phyloP scores from a whole-genome alignment of 23 tunicate genomes.

The Ciona savignyi region DNA sequence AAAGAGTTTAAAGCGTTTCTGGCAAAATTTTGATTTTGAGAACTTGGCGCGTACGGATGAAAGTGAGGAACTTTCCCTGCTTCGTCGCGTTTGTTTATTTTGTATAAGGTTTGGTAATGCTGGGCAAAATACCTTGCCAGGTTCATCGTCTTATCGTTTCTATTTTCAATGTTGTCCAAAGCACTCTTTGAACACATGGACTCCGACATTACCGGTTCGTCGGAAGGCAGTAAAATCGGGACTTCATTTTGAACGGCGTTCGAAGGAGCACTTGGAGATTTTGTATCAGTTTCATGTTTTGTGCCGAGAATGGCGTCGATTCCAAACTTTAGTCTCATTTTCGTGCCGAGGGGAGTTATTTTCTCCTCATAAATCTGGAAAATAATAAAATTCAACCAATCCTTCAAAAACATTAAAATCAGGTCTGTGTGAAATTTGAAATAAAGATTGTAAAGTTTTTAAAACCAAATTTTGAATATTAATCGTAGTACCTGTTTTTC shows the following conservation, averaged over 20 bases:
- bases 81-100: background rate
- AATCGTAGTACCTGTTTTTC: too few species aligned
- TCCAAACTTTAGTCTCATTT: conserved; percentile 32
- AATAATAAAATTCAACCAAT: too few species aligned
- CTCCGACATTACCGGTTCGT: too few species aligned
- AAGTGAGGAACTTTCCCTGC: background rate
- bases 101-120: background rate
- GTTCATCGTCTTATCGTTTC: background rate
- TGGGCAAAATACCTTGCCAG: background rate
- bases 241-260: too few species aligned
- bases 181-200: too few species aligned
- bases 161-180: background rate
- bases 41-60: background rate
- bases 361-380: too few species aligned
- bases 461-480: too few species aligned
- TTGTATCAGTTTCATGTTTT: background rate
- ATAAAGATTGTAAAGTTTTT: too few species aligned
- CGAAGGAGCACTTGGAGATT: background rate
- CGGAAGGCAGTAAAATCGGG: too few species aligned
- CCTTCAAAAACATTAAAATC: too few species aligned
- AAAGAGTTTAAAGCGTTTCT: background rate
- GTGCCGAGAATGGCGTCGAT: conserved; percentile 25
- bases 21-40: background rate
- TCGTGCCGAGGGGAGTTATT: too few species aligned
- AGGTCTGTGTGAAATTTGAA: too few species aligned